phyloP scores from a whole-genome alignment of 2,888 invertebrate species.

The Volucella inanis region DNA sequence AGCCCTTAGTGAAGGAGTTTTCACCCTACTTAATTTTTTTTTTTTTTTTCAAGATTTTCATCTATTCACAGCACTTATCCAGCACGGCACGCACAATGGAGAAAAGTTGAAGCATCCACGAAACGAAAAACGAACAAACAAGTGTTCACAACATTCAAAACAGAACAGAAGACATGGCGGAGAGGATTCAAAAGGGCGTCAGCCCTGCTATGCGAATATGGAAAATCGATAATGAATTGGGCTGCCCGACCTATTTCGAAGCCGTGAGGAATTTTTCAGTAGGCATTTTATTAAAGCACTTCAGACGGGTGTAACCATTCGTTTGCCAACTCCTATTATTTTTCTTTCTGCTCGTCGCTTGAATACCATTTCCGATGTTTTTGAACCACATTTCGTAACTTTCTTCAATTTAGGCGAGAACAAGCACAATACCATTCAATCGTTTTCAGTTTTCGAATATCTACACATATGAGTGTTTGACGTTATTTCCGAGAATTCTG shows the following conservation, averaged over 20 bases:
- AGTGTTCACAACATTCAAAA: not conserved
- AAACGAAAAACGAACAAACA: slow-evolving; percentile 21
- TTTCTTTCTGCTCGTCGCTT: slow-evolving; percentile 3
- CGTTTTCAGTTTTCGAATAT: not conserved
- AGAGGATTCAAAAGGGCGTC: slow-evolving; percentile 15
- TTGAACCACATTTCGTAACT: slow-evolving; percentile 16
- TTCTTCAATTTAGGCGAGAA: slow-evolving; percentile 31
- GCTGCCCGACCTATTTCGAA: slow-evolving; percentile 43
- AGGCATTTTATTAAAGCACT: slow-evolving; percentile 6
- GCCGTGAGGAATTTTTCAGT: slow-evolving; percentile 16
- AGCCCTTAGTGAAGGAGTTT: slow-evolving; percentile 18
- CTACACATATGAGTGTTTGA: slow-evolving; percentile 8
- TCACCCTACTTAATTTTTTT: not conserved
- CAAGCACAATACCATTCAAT: slow-evolving; percentile 8
- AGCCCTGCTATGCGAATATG: not conserved
- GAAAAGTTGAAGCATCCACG: slow-evolving; percentile 24
- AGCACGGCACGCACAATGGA: not conserved
- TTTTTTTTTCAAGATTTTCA: not conserved
- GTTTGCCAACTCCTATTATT: not conserved
- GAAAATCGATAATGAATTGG: slow-evolving; percentile 65
- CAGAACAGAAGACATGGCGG: not conserved
- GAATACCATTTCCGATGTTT: not conserved
- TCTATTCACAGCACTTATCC: slow-evolving; percentile 10
- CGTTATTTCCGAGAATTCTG: slow-evolving; percentile 1
- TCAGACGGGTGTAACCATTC: slow-evolving; percentile 25